phyloP scores from a whole-genome alignment of 2,797 vertebrate genomes.

The Semotilus atromaculatus region DNA sequence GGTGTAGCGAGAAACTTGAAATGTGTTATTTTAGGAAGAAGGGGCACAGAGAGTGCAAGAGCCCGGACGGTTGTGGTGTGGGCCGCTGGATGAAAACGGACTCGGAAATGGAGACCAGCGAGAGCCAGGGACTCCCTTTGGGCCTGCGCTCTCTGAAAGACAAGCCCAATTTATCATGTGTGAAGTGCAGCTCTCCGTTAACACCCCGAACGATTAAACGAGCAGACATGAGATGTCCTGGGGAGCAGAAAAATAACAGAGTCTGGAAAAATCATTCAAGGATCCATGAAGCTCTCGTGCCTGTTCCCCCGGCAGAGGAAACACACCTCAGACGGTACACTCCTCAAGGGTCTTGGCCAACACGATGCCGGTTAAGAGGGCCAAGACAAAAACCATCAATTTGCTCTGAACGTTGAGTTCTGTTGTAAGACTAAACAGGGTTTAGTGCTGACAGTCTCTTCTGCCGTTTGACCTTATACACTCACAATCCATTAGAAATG shows the following conservation, averaged over 20 bases:
- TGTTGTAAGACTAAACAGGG: background rate
- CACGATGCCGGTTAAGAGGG: conserved; percentile 1
- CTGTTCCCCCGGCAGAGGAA: conserved; percentile 28
- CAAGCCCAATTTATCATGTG: conserved; percentile 33
- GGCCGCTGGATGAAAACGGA: background rate
- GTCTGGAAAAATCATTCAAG: conserved; percentile 52
- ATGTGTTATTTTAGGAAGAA: conserved; percentile 17
- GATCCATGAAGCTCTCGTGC: conserved; percentile 22
- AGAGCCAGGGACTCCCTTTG: conserved; percentile 21
- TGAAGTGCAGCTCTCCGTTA: conserved; percentile 42
- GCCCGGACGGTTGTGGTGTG: background rate
- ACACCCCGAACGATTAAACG: conserved; percentile 35
- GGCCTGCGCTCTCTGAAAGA: conserved; percentile 11
- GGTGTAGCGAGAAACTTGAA: background rate
- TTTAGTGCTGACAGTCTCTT: background rate
- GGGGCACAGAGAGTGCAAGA: conserved; percentile 9
- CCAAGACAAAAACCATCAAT: background rate
- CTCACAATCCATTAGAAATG: background rate
- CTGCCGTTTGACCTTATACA: background rate
- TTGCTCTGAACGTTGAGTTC: background rate
- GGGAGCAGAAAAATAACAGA: conserved; percentile 17
- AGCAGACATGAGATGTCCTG: conserved; percentile 28
- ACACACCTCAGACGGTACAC: background rate
- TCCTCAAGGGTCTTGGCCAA: conserved; percentile 8
- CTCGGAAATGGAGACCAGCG: background rate